Conservation (phyloP, 2,888 invertebrate species). For the Dastarcus helophoroides region DNA sequence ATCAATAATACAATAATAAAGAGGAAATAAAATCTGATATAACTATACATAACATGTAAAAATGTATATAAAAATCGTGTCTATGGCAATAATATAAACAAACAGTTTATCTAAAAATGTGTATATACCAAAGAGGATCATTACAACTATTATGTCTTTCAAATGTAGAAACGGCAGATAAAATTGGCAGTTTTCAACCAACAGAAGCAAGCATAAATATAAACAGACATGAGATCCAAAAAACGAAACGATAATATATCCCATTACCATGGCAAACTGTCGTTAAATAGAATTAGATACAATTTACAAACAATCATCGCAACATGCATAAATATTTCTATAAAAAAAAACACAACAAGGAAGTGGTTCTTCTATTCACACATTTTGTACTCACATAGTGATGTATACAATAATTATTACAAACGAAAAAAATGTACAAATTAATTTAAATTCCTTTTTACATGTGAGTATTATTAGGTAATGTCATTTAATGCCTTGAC, state of each 20-base stretch:
- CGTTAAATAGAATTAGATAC: conserved; percentile 13
- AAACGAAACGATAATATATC: conserved; percentile 25
- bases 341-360: conserved; percentile 32
- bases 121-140: too few species aligned
- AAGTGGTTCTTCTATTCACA: conserved; percentile 7
- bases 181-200: conserved; percentile 23
- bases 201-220: conserved; percentile 19
- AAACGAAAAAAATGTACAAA: conserved; percentile 1
- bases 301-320: conserved; percentile 11
- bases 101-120: conserved; percentile 17
- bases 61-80: conserved; percentile 27
- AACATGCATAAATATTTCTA: conserved; percentile 28
- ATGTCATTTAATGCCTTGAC: conserved; percentile 35
- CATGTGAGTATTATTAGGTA: conserved; percentile 33
- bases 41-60: conserved; percentile 36
- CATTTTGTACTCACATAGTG: conserved; percentile 29
- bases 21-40: conserved; percentile 36
- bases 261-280: conserved; percentile 33
- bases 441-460: conserved; percentile 20
- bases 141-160: too few species aligned
- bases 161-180: conserved; percentile 20
- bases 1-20: conserved; percentile 35
- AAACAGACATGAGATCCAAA: conserved; percentile 32
- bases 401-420: conserved; percentile 7
- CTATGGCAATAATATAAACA: conserved; percentile 28